phyloP scores from a whole-genome alignment of 2,113 vertebrate genomes.

The Callipepla squamata region DNA sequence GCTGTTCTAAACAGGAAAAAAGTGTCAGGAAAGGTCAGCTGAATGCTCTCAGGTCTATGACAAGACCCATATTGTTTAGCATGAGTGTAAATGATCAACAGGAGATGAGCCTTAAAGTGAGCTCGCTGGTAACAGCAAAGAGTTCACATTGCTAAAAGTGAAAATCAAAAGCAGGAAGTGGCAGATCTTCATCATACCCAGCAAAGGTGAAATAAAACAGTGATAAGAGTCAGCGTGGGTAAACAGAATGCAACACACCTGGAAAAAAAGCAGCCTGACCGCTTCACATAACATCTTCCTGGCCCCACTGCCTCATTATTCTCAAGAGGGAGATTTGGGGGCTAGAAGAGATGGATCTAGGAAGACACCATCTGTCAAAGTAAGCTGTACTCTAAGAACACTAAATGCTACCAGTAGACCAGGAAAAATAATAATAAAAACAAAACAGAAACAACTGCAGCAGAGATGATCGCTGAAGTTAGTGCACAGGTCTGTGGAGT shows the following conservation, averaged over 20 bases:
- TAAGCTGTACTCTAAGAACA: neutral
- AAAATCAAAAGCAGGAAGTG: neutral
- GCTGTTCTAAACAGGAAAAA: neutral
- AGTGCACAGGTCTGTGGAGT: neutral
- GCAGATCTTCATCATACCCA: neutral
- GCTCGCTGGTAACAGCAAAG: neutral
- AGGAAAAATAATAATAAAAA: neutral
- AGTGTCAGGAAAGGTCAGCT: neutral
- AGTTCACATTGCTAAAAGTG: neutral
- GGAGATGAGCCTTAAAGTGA: neutral
- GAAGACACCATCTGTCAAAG: neutral
- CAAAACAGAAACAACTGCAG: neutral
- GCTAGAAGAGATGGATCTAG: neutral
- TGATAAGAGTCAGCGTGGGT: neutral
- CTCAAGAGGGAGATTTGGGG: neutral
- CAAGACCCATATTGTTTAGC: neutral
- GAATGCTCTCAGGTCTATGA: neutral
- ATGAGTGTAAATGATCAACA: neutral
- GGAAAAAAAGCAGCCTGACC: neutral
- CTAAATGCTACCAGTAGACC: neutral
- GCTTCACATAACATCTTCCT: neutral
- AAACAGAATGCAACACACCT: neutral
- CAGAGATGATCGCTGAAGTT: neutral
- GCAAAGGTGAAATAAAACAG: constrained; percentile 2
- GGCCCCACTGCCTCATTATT: neutral